Evolutionary conservation across 1,140 invertebrate genomes (phyloP).

Genomic region (Planococcus citri): DNA sequence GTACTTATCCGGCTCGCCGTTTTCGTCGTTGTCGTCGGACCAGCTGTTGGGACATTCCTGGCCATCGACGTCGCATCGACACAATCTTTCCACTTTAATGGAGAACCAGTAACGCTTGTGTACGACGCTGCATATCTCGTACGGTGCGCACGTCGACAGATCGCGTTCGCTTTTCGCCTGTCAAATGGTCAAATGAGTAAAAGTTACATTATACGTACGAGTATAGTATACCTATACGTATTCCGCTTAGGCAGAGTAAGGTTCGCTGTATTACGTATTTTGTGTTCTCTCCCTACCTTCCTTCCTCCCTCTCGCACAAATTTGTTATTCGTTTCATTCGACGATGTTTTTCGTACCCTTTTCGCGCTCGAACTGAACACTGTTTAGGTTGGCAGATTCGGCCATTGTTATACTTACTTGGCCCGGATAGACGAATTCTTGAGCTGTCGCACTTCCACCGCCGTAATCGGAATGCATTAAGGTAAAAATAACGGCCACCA

Average conservation of each 20-base stretch:
- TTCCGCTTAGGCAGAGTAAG: too few species aligned
- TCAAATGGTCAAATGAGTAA: slow-evolving; percentile 26
- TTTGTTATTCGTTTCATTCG: too few species aligned
- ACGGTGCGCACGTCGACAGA: slow-evolving; percentile 35
- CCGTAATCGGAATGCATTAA: too few species aligned
- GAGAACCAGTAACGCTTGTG: slow-evolving; percentile 42
- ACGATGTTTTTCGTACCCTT: too few species aligned
- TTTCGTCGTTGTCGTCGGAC: slow-evolving; percentile 25
- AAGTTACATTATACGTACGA: neutral
- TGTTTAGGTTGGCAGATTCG: too few species aligned
- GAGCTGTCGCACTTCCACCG: too few species aligned
- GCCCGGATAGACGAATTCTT: neutral
- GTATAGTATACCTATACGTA: too few species aligned
- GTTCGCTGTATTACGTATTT: too few species aligned
- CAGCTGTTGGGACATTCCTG: slow-evolving; percentile 40
- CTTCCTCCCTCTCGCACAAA: too few species aligned
- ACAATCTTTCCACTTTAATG: slow-evolving; percentile 39
- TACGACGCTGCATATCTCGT: slow-evolving; percentile 40
- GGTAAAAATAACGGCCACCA: too few species aligned
- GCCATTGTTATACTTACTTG: neutral
- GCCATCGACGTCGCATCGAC: slow-evolving; percentile 43
- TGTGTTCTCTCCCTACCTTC: too few species aligned
- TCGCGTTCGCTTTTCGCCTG: slow-evolving; percentile 41
- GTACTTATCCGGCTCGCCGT: slow-evolving; percentile 30
- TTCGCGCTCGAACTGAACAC: too few species aligned